phyloP scores from a whole-genome alignment of 2,888 invertebrate species.

The Iselma pallidipennis region DNA sequence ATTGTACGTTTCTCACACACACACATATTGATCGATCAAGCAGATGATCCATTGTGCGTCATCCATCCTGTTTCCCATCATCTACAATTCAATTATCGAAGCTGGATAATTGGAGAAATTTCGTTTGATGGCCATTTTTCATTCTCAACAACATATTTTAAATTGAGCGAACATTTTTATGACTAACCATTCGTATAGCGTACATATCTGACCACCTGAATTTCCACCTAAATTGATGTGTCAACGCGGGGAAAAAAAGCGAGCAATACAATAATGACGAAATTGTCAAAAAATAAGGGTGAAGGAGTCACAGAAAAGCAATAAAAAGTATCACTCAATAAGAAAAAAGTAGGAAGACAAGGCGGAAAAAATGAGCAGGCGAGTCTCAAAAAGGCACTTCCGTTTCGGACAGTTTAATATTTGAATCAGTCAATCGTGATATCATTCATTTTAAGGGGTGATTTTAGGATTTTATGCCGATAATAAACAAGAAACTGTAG shows the following conservation, averaged over 20 bases:
- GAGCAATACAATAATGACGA: slow-evolving; percentile 19
- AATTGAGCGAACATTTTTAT: slow-evolving; percentile 11
- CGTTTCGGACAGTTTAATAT: too few relatives aligned
- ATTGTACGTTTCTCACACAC: not conserved
- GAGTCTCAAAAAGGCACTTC: not conserved
- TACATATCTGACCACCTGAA: too few relatives aligned
- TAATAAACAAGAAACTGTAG: too few relatives aligned
- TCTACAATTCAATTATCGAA: slow-evolving; percentile 18
- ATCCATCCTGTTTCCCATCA: slow-evolving; percentile 4
- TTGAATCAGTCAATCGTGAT: not conserved
- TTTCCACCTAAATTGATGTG: too few relatives aligned
- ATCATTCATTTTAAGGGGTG: too few relatives aligned
- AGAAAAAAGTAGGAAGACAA: slow-evolving; percentile 1
- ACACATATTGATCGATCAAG: not conserved
- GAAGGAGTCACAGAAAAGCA: not conserved
- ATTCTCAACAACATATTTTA: slow-evolving; percentile 5
- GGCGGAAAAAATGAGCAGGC: not conserved
- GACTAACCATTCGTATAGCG: slow-evolving; percentile 9
- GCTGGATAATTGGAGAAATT: slow-evolving; percentile 18
- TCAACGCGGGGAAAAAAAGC: too few relatives aligned
- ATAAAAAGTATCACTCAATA: slow-evolving; percentile 10
- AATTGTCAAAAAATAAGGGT: slow-evolving; percentile 14
- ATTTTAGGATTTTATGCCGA: too few relatives aligned
- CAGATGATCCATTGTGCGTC: slow-evolving; percentile 5
- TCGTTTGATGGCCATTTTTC: not conserved